Evolutionary conservation across 2,797 vertebrate species (phyloP).

Genomic region (Urocyon cinereoargenteus): DNA sequence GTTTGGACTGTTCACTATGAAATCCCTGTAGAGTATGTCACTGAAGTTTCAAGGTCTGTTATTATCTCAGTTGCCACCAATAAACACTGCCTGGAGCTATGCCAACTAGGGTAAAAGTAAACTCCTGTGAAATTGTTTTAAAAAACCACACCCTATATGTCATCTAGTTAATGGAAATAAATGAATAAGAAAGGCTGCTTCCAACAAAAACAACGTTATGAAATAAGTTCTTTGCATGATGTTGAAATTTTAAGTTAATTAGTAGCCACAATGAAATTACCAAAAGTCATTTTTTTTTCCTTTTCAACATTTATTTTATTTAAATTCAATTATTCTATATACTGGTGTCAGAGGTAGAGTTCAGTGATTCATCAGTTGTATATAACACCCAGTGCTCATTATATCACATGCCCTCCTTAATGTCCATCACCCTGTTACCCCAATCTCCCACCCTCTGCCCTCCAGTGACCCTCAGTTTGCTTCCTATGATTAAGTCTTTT

Average conservation of each 20-base stretch:
- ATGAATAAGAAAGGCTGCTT: background rate
- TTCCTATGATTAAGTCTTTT: no score
- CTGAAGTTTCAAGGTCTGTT: conserved; percentile 8
- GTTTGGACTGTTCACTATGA: conserved; percentile 7
- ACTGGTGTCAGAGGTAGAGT: no score
- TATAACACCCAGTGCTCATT: no score
- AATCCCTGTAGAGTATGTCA: background rate
- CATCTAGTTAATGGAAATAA: conserved; percentile 40
- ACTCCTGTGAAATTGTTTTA: background rate
- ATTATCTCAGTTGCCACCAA: conserved; percentile 23
- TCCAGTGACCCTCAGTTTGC: no score
- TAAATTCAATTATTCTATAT: no score
- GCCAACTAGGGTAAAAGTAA: conserved; percentile 86
- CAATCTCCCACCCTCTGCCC: no score
- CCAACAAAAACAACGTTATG: conserved; percentile 30
- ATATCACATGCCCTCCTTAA: no score
- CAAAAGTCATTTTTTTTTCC: background rate
- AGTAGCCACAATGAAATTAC: background rate
- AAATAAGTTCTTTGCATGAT: conserved; percentile 27
- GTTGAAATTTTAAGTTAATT: conserved; percentile 45
- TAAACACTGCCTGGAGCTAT: conserved; percentile 11
- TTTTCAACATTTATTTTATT: no score
- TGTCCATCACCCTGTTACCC: no score
- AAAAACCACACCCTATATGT: background rate
- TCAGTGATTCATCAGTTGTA: no score